Base-by-base conservation (phyloP, 1,140 invertebrate genomes). In the Tigriopus japonicus region DNA sequence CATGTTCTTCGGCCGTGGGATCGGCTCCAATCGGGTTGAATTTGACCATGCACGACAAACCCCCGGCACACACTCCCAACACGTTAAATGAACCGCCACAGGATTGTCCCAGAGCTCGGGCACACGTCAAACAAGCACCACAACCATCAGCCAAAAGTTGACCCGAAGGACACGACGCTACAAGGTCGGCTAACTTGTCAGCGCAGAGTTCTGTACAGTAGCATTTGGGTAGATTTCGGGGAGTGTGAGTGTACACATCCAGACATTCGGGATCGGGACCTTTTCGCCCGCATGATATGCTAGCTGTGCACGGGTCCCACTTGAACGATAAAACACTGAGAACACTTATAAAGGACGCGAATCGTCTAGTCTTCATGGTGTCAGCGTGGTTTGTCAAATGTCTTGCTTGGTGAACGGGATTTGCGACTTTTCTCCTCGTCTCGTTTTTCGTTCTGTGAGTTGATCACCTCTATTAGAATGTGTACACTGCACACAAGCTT, bases 221-320 rank as follows among this genome's bases (percentile, higher is more conserved):
- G 13, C 52, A 54, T 28, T 54, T 54, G 52, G 52, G 52, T 28
- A 21, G 35, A 28, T 21, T 54, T n/a, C 52, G 52, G 6, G 52
- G 52, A 10, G 21, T 28, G 24, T 28, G 17, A 19, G 21, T n/a
- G 35, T 23, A 54, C n/a, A 54, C 52, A 7, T 54, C 35, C 19
- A 54, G 52, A 28, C 52, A 54, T 54, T 54, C 28, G 9, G 28
- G 28, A 35, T 35, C 28, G 9, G 28, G 28, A 35, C 28, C 28
- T 35, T 3, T 35, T 3, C 28, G 28, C 3, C 28, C 28, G 9
- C 28, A 35, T 35, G 28, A 35, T 35, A 35, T 35, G 28, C 28
- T 35, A 35, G 28, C 28, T 35, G 3, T 35, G 9, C 28, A 35
- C 28, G 9, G 9, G 28, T 35, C 28, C 28, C 3, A 9, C 3